phyloP scores from a whole-genome alignment of 2,797 vertebrate species.

The Hemitrygon akajei region DNA sequence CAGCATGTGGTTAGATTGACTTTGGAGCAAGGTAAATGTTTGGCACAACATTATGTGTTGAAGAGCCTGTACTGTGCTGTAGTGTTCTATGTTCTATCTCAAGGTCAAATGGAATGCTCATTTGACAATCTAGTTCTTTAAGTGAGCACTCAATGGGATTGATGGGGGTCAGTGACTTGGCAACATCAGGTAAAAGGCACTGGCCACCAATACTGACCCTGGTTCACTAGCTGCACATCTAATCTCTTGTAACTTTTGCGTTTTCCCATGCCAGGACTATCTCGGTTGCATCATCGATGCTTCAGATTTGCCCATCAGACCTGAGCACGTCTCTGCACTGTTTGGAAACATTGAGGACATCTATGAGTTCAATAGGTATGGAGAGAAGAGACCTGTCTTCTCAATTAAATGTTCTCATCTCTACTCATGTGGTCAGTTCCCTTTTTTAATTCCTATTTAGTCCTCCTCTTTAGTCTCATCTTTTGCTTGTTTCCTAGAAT shows the following conservation, averaged over 20 bases:
- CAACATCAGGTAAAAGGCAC: background rate
- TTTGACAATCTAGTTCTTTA: background rate
- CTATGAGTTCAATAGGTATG: slow-evolving; percentile 91
- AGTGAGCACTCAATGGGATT: background rate
- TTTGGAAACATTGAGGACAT: slow-evolving; percentile 97
- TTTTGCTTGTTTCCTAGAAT: background rate
- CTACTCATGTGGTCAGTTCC: too few species aligned
- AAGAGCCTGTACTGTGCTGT: too few species aligned
- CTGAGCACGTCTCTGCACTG: slow-evolving; percentile 84
- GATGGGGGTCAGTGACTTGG: background rate
- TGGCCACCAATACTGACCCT: background rate
- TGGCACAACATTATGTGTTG: too few species aligned
- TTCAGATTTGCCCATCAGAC: slow-evolving; percentile 69
- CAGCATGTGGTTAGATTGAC: too few species aligned
- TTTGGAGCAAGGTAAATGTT: too few species aligned
- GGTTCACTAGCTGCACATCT: background rate
- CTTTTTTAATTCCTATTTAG: too few species aligned
- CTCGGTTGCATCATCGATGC: slow-evolving; percentile 86
- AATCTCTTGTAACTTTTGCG: background rate
- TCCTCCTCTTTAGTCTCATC: too few species aligned
- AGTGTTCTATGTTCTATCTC: background rate
- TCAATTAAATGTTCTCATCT: background rate
- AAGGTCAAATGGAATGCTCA: background rate
- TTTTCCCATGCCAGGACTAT: slow-evolving; percentile 69
- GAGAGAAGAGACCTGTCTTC: background rate